Base-by-base conservation (phyloP, 2,888 invertebrate species). In the Oscheius sp. region DNA sequence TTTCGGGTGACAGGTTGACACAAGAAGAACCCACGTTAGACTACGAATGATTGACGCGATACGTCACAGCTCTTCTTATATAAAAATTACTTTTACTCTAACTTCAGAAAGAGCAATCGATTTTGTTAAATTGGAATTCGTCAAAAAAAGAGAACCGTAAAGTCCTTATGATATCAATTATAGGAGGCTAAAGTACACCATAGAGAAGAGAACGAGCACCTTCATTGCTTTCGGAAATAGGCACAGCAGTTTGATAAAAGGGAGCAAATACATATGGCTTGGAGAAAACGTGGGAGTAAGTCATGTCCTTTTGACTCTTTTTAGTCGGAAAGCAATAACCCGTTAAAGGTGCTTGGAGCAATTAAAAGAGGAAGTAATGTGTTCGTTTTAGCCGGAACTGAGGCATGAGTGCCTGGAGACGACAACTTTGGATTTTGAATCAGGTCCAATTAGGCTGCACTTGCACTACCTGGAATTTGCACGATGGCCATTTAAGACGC, bases 1-100 rank as follows among this genome's bases (percentile, higher is more conserved):
- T 55, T 55, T 25, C n/a, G 55, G 20, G 15, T 55, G 55, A 34
- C 55, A 55, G 55, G 34, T 33, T 55, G 55, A 33, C 55, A 55
- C 23, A 33, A 52, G 52, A 52, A 52, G 52, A 55, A 23, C 55
- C 34, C 23, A n/a, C n/a, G 33, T 27, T 25, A 29, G 42, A 42
- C 42, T 17, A 27, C 29, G 52, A 27, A 33, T 55, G 55, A 55
- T 55, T 55, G 55, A 55, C 55, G 55, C 37, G n/a, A 3, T 25
- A 25, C 42, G 17, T 42, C n/a, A 42, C 42, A 42, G 12, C 42
- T 42, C 37, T 10, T 6, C 8, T 42, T 12, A 15, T 17, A 42
- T 42, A 42, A 42, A 42, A 12, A 48, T 15, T 48, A 48, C 48
- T 48, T 17, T 48, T 37, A 10, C 15, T 37, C 15, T 37, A 15